Base-by-base conservation (phyloP, 2,888 invertebrate species). In the Atherix ibis region DNA sequence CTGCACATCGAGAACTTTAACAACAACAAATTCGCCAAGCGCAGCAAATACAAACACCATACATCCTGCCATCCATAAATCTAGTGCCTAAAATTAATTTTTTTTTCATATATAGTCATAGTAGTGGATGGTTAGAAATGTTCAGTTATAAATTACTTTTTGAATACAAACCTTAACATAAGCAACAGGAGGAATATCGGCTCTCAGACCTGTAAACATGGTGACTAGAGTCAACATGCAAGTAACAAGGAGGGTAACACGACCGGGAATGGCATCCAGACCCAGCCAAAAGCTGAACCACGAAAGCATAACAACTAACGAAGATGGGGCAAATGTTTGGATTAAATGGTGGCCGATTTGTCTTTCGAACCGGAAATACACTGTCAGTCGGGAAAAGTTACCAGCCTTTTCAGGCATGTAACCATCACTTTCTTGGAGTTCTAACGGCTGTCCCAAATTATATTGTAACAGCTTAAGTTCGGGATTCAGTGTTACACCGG, bases 271-370 rank as follows among this genome's bases (percentile, higher is more conserved):
- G 0, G 83, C 84, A 49, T 85, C 85, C 46, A 84, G 57, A 31
- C 82, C 83, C 18, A 85, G 56, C 83, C 84, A 85, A 55, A 85
- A 85, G 49, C 83, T 82, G 53, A 84, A 83, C 84, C 84, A 85
- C 3, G 82, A 83, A 5, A 85, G 54, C 69, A 82, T 76, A 8
- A 85, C 84, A 5, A 85, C 81, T 18, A 85, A 58, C 1, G 78
- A 76, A 2, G 84, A 84, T 0, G 85, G 85, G 2, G 82, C 81
- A 53, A 83, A 85, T 5, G 84, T 82, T 56, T 84, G 84, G 43
- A 84, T 83, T 32, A 85, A 59, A 50, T 83, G 83, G 54, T 84
- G 83, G 0, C 83, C 84, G 34, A 85, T 81, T 58, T 83, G 81
- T 8, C 84, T 68, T 57, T 83, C 82, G 49, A 85, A 84, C 32